These are phyloP conservation scores for Drosophila anceps DNA, from an alignment of 2,888 invertebrate species.

Conservation along the genomic window DNA sequence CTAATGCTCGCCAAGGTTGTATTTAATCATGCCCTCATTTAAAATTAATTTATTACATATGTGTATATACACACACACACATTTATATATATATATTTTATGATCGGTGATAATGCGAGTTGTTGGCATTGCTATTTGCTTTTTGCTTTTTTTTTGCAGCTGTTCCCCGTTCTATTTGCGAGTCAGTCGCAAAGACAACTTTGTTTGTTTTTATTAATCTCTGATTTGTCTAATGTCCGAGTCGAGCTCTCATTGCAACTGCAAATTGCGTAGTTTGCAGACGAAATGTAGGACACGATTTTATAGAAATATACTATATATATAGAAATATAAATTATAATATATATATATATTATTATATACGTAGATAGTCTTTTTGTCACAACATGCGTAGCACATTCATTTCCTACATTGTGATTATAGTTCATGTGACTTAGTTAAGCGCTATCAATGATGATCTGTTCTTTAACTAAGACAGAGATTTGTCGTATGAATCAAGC, in stretches of 20 bases:
- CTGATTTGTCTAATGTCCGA: conserved; percentile 28
- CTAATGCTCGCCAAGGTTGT: conserved; percentile 58
- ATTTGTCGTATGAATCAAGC: too few species aligned
- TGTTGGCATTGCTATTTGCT: conserved; percentile 46
- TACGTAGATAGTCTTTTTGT: not conserved
- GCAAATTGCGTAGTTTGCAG: conserved; percentile 55
- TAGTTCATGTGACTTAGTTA: not conserved
- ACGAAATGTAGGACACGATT: conserved; percentile 37
- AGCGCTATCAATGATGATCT: not conserved
- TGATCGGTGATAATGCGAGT: conserved; percentile 48
- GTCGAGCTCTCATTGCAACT: conserved; percentile 23
- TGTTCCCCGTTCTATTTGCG: conserved; percentile 35
- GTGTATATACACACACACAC: not conserved
- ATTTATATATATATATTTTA: not conserved
- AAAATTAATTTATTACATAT: conserved; percentile 31
- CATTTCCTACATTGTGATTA: conserved; percentile 3
- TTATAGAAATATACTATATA: conserved; percentile 4
- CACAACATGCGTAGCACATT: not conserved
- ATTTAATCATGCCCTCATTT: conserved; percentile 73
- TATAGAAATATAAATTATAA: not conserved
- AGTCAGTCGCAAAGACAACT: conserved; percentile 46
- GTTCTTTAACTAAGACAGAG: too few species aligned
- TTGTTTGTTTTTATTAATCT: conserved; percentile 60
- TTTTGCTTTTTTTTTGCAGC: conserved; percentile 14
- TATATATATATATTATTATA: not conserved